phyloP scores from a whole-genome alignment of 2,797 vertebrate genomes.

The Leucoraja ocellata region DNA sequence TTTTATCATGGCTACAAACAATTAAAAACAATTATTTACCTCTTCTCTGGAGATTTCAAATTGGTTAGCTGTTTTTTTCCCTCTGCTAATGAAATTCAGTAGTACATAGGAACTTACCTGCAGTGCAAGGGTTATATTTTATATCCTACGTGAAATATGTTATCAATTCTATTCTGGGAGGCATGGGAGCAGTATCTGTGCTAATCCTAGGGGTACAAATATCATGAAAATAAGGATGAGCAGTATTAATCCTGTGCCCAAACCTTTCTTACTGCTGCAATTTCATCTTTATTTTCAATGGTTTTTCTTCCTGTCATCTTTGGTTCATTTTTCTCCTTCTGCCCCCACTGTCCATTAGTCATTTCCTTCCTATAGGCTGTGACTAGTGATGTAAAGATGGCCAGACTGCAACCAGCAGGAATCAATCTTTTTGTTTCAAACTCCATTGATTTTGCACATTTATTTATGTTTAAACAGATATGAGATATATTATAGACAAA shows the following conservation, averaged over 20 bases:
- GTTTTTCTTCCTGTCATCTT: not conserved
- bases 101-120: not conserved
- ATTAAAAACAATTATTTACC: not conserved
- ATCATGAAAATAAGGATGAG: not conserved
- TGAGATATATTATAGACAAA: too few relatives aligned
- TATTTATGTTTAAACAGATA: not conserved
- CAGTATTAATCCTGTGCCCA: not conserved
- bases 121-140: not conserved
- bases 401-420: not conserved
- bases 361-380: not conserved
- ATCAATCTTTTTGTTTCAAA: not conserved
- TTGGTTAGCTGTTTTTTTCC: not conserved
- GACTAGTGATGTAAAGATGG: not conserved
- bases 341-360: not conserved
- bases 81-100: not conserved
- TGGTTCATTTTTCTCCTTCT: not conserved
- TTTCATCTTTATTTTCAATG: slow-evolving; percentile 20
- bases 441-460: not conserved
- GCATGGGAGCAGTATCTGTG: not conserved
- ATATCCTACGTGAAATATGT: not conserved
- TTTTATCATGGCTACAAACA: not conserved
- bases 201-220: not conserved
- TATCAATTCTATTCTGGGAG: not conserved
- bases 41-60: not conserved
- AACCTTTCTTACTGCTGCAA: not conserved